phyloP scores from a whole-genome alignment of 2,888 invertebrate species.

The Arrhopalites spinosus region DNA sequence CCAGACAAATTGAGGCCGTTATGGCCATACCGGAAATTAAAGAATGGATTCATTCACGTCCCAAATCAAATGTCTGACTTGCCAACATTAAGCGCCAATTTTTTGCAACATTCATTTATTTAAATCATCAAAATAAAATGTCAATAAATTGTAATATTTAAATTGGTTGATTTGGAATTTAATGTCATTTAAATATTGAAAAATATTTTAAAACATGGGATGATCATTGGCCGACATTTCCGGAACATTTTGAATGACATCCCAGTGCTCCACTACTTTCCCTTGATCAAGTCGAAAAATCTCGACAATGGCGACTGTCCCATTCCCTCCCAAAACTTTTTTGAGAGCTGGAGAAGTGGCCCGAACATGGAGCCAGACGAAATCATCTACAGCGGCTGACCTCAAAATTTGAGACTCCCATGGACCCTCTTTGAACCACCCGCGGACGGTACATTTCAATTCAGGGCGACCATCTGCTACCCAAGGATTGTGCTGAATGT shows the following conservation, averaged over 20 bases:
- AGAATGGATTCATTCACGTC: no score
- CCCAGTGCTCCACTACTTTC: conserved; percentile 1
- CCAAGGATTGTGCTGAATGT: neutral
- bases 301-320: neutral
- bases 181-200: no score
- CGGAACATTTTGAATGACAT: neutral
- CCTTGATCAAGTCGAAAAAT: neutral
- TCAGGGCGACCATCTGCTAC: neutral
- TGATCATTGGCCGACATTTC: neutral
- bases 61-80: no score
- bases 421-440: neutral
- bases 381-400: neutral
- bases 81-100: no score
- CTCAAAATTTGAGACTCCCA: neutral
- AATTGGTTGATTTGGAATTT: no score
- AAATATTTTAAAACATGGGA: neutral
- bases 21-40: no score
- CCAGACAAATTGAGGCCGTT: neutral
- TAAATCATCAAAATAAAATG: no score
- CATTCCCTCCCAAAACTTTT: neutral
- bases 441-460: neutral
- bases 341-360: neutral
- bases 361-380: neutral
- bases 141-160: no score
- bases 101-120: no score